A percentile compares a stretch with the other conserved stretches of the same genome.
Evolutionary conservation across 64 coral and sea anemone genomes (phyloP).

Genomic region (Orbicella faveolata): DNA sequence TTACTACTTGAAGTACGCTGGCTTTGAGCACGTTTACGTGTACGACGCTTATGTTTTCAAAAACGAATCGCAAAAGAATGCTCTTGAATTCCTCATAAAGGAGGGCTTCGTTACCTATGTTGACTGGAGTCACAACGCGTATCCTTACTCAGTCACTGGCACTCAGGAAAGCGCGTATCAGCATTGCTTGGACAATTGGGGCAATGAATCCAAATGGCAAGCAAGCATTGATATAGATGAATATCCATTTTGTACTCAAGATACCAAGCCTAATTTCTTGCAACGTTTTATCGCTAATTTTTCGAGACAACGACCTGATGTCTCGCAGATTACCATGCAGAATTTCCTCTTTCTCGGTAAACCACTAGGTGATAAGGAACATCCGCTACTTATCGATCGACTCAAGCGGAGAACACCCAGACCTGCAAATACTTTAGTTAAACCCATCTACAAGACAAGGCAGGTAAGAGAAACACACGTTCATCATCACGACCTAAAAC

Average conservation of each 20-base stretch:
- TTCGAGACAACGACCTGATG: constrained; percentile 8
- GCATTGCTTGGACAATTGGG: constrained; percentile 54
- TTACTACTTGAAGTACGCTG: constrained; percentile 73
- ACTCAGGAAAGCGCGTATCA: constrained; percentile 81
- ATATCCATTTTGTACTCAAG: constrained; percentile 78
- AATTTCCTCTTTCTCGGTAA: constrained; percentile 88
- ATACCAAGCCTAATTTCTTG: constrained; percentile 63
- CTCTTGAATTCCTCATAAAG: constrained; percentile 52
- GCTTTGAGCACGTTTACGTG: constrained; percentile 78
- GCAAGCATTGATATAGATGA: constrained; percentile 82
- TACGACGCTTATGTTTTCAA: constrained; percentile 73
- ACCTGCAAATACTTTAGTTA: constrained; percentile 65
- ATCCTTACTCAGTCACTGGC: constrained; percentile 47
- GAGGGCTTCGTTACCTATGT: constrained; percentile 76
- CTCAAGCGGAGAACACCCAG: constrained; percentile 54
- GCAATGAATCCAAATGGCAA: constrained; percentile 70
- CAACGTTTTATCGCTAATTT: constrained; percentile 51
- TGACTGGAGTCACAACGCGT: constrained; percentile 72
- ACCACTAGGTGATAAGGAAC: constrained; percentile 43
- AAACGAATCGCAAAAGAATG: constrained; percentile 72
- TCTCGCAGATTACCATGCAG: constrained; percentile 72
- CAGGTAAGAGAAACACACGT: constrained; percentile 29
- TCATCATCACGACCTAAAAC: constrained; percentile 55
- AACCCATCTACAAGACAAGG: constrained; percentile 73
- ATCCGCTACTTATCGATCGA: constrained; percentile 65